Evolutionary conservation across 2,113 vertebrate genomes (phyloP), one percentile per base, ranked within the genome.

Genomic region (Chaetorhynchus papuensis): DNA sequence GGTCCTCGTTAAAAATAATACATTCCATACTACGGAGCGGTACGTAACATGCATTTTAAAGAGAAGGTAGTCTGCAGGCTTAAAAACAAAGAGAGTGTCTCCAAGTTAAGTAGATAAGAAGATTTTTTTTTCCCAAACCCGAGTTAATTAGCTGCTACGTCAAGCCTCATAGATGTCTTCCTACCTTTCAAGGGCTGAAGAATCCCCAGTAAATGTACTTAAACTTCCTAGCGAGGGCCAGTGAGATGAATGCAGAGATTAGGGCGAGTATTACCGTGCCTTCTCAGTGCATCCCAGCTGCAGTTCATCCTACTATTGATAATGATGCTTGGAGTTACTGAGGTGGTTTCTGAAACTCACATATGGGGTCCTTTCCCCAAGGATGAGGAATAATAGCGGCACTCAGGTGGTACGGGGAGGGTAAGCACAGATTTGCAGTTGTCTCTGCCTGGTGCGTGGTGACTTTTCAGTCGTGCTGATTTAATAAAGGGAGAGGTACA

Each of bases 271-370:
- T 94, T 96, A 85, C 90, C 28, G 26, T 83, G 94, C 64, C 95
- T 97, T 71, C 87, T 92, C 92, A 75, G 69, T 90, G 85, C 84
- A 89, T 90, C 90, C 86, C 92, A 97, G 96, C 91, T 94, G 83
- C 94, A 77, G 84, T 95, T 97, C 95, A 97, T 97, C 94, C 97
- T 97, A 85, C 93, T 95, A 92, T 96, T 94, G 95, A 95, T 97
- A 97, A 97, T 97, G 95, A 96, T 95, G 97, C 97, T 97, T 68
- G 78, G 97, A 97, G 88, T 96, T 74, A 96, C 95, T 88, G 89
- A 93, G 87, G 96, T 96, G 85, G 88, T 85, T 95, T 95, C 83
- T 96, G 87, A 60, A 64, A 72, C 81, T 96, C 94, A 60, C 87
- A 94, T 59, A 93, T 94, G 92, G 83, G 83, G 88, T 97, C 94